These are phyloP conservation scores for Cataglyphis cursor DNA, from an alignment of 2,888 invertebrate species.

Conservation along the genomic window DNA sequence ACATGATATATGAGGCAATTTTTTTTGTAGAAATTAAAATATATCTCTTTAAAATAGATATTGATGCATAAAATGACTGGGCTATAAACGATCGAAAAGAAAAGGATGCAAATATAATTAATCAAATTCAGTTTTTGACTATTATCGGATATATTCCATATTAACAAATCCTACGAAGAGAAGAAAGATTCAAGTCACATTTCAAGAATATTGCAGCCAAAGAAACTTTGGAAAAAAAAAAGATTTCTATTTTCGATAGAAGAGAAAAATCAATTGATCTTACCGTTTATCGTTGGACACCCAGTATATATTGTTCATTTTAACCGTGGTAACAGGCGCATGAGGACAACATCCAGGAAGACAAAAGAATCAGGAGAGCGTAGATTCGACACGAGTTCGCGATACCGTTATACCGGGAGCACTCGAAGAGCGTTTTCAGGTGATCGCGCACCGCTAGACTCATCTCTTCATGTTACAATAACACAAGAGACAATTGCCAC, in stretches of 20 bases:
- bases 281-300: background rate
- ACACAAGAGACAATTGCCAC: background rate
- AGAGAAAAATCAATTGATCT: background rate
- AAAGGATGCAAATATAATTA: background rate
- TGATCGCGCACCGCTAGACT: slow-evolving; percentile 68
- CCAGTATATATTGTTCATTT: background rate
- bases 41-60: background rate
- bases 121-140: background rate
- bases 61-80: background rate
- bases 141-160: background rate
- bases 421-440: slow-evolving; percentile 74
- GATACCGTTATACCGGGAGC: slow-evolving; percentile 77
- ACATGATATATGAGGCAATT: background rate
- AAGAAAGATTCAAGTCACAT: background rate
- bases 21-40: background rate
- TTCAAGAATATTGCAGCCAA: background rate
- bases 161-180: background rate
- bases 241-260: background rate
- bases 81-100: background rate
- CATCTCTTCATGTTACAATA: slow-evolving; percentile 45
- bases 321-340: slow-evolving; percentile 16
- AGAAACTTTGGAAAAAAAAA: background rate
- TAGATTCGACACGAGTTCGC: slow-evolving; percentile 78
- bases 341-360: slow-evolving; percentile 47
- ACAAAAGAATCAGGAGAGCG: slow-evolving; percentile 71